Conservation (phyloP, 2,113 vertebrate species). For the Chamaea fasciata region DNA sequence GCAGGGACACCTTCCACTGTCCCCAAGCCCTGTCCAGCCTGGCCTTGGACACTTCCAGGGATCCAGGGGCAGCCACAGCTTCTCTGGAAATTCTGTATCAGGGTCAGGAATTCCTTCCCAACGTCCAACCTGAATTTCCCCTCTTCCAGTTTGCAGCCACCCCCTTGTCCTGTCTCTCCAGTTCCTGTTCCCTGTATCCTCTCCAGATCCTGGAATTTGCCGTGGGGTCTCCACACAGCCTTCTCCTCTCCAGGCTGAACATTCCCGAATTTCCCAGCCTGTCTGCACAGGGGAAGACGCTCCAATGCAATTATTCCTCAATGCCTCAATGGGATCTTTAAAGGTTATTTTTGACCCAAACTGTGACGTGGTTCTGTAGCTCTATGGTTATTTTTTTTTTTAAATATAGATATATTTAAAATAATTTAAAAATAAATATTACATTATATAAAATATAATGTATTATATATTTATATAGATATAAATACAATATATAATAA, state of each 20-base stretch:
- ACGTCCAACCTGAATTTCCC: neutral
- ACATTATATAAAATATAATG: too few relatives aligned
- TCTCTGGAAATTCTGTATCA: accelerated
- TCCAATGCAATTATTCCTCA: neutral
- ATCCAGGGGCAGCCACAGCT: neutral
- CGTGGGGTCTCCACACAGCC: neutral
- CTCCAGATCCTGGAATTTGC: neutral
- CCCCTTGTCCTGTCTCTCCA: neutral
- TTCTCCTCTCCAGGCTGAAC: neutral
- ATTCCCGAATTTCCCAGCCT: neutral
- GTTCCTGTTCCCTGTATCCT: neutral
- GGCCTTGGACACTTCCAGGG: neutral
- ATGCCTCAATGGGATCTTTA: accelerated
- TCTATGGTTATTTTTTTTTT: neutral
- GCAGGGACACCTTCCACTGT: accelerated
- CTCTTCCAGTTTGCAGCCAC: neutral
- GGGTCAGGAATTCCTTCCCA: neutral
- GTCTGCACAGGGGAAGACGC: too few relatives aligned
- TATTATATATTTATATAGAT: too few relatives aligned
- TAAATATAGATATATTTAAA: neutral
- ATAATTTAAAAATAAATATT: too few relatives aligned
- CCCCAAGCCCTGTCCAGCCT: accelerated
- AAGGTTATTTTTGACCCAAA: neutral
- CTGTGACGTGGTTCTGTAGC: neutral
- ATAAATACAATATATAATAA: too few relatives aligned